These are phyloP conservation scores for Paraescarpia echinospica DNA, from an alignment of 1,140 invertebrate species.

Conservation along the genomic window DNA sequence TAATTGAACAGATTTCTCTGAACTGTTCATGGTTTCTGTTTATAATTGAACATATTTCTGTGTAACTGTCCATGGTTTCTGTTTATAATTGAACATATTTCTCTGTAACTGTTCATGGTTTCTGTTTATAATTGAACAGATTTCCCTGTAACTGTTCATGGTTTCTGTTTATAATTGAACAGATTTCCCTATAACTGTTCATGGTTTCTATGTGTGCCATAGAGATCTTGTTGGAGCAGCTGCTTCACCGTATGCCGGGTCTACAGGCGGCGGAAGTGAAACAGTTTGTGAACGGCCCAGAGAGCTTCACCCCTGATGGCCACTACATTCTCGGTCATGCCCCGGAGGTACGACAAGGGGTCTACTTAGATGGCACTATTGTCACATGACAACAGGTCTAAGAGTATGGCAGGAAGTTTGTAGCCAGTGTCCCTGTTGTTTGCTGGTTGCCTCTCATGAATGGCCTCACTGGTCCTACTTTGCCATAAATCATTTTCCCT, in stretches of 20 bases:
- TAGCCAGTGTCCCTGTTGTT: too few relatives aligned
- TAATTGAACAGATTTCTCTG: neutral
- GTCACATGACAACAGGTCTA: too few relatives aligned
- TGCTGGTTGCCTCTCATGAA: too few relatives aligned
- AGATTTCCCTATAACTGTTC: too few relatives aligned
- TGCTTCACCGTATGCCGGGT: slow-evolving; percentile 79
- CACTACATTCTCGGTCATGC: slow-evolving; percentile 78
- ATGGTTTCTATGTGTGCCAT: slow-evolving; percentile 16
- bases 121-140: too few relatives aligned
- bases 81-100: neutral
- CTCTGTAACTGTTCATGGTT: neutral
- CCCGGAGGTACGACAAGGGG: slow-evolving; percentile 70
- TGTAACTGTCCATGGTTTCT: neutral
- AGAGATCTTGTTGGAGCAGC: slow-evolving; percentile 79
- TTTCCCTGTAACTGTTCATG: too few relatives aligned
- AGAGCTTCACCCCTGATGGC: slow-evolving; percentile 86
- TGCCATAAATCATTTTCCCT: too few relatives aligned
- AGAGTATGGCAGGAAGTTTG: too few relatives aligned
- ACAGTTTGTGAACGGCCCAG: slow-evolving; percentile 81
- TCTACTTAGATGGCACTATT: neutral
- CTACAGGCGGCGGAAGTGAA: slow-evolving; percentile 72
- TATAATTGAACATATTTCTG: neutral
- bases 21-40: neutral
- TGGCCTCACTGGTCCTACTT: too few relatives aligned
- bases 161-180: slow-evolving; percentile 3